Conservation (phyloP, 1,140 invertebrate species). For the Bombus haemorrhoidalis region DNA sequence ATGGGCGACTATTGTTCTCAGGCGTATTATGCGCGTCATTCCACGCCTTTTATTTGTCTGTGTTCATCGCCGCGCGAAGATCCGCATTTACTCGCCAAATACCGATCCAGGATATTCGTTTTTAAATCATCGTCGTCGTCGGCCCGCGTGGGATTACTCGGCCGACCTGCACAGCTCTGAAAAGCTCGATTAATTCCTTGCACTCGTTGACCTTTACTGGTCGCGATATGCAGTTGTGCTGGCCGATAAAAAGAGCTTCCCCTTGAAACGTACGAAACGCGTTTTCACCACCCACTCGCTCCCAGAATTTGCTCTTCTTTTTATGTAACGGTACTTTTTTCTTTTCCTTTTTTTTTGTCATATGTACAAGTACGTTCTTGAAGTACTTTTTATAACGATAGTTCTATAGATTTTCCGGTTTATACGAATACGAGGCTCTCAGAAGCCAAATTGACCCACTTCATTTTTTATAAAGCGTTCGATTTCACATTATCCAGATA, state of each 20-base stretch:
- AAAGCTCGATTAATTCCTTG: slow-evolving; percentile 22
- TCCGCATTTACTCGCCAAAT: slow-evolving; percentile 36
- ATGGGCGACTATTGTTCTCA: slow-evolving; percentile 65
- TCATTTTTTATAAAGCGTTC: no score
- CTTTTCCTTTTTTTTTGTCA: no score
- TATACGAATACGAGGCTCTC: no score
- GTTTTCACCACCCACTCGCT: background rate
- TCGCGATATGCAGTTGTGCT: background rate
- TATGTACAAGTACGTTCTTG: no score
- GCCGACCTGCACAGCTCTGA: background rate
- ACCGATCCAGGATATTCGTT: slow-evolving; percentile 17
- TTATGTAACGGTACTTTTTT: background rate
- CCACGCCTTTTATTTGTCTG: slow-evolving; percentile 56
- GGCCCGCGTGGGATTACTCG: slow-evolving; percentile 1
- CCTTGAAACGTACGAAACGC: background rate
- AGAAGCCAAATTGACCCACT: no score
- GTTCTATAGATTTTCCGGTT: no score
- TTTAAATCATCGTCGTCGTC: slow-evolving; percentile 7
- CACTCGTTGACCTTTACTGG: slow-evolving; percentile 14
- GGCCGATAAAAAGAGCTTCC: background rate
- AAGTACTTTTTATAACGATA: no score
- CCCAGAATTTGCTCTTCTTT: background rate
- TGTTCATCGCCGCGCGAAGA: slow-evolving; percentile 29
- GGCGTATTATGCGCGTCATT: slow-evolving; percentile 60
- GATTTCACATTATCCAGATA: no score